Percentiles rank a stretch among this genome's conserved stretches.
These are phyloP conservation scores for Euplagia quadripunctaria DNA, from an alignment of 2,888 invertebrate species.

Conservation along the genomic window DNA sequence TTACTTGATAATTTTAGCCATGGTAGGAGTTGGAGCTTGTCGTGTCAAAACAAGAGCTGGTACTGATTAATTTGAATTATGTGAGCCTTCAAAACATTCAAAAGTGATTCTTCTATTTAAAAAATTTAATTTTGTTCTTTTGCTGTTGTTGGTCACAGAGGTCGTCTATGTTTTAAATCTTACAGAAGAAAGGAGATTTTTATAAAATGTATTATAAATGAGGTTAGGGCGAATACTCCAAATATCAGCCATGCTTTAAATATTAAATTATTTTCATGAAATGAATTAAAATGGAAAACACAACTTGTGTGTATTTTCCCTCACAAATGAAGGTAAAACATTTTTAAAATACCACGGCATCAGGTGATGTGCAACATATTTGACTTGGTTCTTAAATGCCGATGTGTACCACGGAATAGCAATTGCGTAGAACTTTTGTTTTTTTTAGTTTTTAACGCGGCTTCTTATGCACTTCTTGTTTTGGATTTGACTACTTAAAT, in stretches of 20 bases:
- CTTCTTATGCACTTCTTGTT: too few relatives aligned
- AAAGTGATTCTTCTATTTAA: conserved; percentile 16
- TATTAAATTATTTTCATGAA: not conserved
- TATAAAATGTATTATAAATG: too few relatives aligned
- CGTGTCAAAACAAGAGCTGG: conserved; percentile 62
- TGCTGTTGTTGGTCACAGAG: not conserved
- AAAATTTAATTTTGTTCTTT: conserved; percentile 4
- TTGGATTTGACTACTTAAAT: too few relatives aligned
- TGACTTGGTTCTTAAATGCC: too few relatives aligned
- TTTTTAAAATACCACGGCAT: too few relatives aligned
- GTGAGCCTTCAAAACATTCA: conserved; percentile 46
- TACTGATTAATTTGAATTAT: conserved; percentile 46
- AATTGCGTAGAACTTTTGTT: too few relatives aligned
- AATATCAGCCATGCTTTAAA: not conserved
- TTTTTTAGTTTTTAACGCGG: too few relatives aligned
- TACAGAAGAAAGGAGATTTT: conserved; percentile 3
- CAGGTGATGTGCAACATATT: too few relatives aligned
- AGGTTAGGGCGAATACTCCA: not conserved
- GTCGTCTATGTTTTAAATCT: conserved; percentile 1
- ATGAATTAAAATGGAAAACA: too few relatives aligned
- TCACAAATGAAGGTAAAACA: too few relatives aligned
- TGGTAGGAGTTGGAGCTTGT: conserved; percentile 63
- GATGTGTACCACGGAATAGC: too few relatives aligned
- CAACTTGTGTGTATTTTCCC: too few relatives aligned
- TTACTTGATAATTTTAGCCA: conserved; percentile 78